Conservation (phyloP, 2,113 vertebrate genomes). For the Aptenodytes forsteri region DNA sequence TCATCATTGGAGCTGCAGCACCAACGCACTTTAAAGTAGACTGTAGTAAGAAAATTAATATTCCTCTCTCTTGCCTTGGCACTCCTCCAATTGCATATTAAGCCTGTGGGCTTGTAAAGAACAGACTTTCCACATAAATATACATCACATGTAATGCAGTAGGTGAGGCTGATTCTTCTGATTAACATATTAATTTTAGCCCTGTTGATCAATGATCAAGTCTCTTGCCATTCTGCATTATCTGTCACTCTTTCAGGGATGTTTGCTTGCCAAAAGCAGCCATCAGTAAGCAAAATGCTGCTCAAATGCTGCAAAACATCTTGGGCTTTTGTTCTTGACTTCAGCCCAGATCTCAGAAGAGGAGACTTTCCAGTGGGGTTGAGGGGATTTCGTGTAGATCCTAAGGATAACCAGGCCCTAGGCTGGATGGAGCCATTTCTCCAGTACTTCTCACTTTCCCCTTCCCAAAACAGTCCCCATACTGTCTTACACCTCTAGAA, state of each 20-base stretch:
- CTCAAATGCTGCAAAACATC: background rate
- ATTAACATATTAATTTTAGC: background rate
- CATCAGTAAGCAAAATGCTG: background rate
- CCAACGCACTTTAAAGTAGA: background rate
- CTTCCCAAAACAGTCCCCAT: background rate
- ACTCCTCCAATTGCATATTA: background rate
- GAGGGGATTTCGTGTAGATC: background rate
- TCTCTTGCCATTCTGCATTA: background rate
- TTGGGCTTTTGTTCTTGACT: background rate
- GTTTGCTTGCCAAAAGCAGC: background rate
- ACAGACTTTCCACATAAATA: background rate
- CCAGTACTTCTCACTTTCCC: background rate
- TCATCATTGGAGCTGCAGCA: background rate
- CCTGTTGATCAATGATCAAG: background rate
- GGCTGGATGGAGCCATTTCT: background rate
- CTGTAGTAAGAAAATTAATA: background rate
- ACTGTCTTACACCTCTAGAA: background rate
- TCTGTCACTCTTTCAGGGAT: background rate
- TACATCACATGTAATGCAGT: background rate
- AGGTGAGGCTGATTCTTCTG: background rate
- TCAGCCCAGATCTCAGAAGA: background rate
- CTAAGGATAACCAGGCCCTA: background rate
- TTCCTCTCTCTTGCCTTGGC: background rate
- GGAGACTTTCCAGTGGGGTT: background rate
- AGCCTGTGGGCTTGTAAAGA: background rate